A percentile compares a stretch with the other conserved stretches of the same genome.
Evolutionary conservation across 2,113 vertebrate species (phyloP).

Genomic region (Arothron firmamentum): DNA sequence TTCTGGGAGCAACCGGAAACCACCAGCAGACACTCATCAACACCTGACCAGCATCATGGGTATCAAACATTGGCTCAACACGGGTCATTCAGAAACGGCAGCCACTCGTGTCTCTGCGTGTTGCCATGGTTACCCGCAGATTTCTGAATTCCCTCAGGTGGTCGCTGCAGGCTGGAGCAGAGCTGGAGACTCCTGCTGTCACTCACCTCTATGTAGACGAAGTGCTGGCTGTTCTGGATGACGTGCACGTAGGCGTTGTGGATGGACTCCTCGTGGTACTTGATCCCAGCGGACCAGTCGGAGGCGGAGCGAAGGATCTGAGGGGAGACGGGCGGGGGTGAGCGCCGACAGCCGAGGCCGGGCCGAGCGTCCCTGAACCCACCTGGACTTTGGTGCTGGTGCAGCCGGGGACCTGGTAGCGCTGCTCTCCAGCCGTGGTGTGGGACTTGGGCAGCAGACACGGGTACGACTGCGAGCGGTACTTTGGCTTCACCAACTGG

Average conservation of each 20-base stretch:
- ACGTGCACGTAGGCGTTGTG: slow-evolving; percentile 82
- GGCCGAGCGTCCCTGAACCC: background rate
- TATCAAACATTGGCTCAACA: too few relatives aligned
- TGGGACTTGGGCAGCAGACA: slow-evolving; percentile 92
- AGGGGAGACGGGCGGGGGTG: background rate
- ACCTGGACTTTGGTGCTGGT: slow-evolving; percentile 83
- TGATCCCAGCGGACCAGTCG: slow-evolving; percentile 96
- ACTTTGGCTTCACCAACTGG: slow-evolving; percentile 93
- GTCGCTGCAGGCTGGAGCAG: too few relatives aligned
- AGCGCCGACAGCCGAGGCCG: background rate
- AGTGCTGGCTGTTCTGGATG: slow-evolving; percentile 89
- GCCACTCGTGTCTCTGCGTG: too few relatives aligned
- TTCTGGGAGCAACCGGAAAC: slow-evolving; percentile 73
- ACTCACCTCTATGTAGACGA: slow-evolving; percentile 88
- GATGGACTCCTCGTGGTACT: slow-evolving; percentile 95
- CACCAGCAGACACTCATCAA: background rate
- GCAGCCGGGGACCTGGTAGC: slow-evolving; percentile 82
- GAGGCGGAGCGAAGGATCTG: slow-evolving; percentile 89
- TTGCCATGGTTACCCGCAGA: too few relatives aligned
- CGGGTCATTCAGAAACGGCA: too few relatives aligned
- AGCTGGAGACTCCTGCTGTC: too few relatives aligned
- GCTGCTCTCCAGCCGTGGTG: slow-evolving; percentile 80
- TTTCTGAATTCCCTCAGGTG: too few relatives aligned
- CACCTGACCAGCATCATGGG: too few relatives aligned
- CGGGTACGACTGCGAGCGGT: slow-evolving; percentile 86